Percentiles rank a stretch among this genome's conserved stretches.
Evolutionary conservation across 2,797 vertebrate genomes (phyloP).

Genomic region (Chanos chanos): DNA sequence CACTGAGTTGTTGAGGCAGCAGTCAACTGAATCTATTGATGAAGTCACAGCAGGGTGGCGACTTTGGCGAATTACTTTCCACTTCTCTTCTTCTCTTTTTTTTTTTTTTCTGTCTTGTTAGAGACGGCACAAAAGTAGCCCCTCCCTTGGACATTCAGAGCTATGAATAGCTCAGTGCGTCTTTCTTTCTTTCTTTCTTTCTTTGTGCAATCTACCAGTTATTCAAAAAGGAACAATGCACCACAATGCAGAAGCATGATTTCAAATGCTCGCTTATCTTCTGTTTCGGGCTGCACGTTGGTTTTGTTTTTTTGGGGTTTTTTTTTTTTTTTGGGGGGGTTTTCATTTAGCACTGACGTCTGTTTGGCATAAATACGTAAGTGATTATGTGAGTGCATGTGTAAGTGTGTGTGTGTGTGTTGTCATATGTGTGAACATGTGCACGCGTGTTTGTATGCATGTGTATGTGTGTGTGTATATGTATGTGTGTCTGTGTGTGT

Average conservation of each 20-base stretch:
- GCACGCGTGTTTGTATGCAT: constrained; percentile 4
- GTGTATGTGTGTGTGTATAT: constrained; percentile 3
- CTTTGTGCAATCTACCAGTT: constrained; percentile 11
- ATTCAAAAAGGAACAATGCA: constrained; percentile 25
- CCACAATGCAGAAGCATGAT: constrained; percentile 1
- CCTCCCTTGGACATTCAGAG: constrained; percentile 6
- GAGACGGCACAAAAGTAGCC: constrained; percentile 21
- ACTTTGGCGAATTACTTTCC: constrained; percentile 5
- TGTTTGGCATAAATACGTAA: neutral
- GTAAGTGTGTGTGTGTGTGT: too few species aligned
- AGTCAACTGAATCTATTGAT: constrained; percentile 4
- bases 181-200: too few species aligned
- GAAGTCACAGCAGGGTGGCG: constrained; percentile 13
- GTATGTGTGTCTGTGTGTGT: constrained; percentile 19
- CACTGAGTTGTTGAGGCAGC: neutral
- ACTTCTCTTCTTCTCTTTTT: constrained; percentile 5
- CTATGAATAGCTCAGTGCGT: neutral
- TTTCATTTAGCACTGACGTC: neutral
- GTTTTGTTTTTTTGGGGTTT: constrained; percentile 14
- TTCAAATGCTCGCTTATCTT: constrained; percentile 21
- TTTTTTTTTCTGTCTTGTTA: constrained; percentile 23
- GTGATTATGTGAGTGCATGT: constrained; percentile 4
- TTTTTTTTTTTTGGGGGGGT: constrained; percentile 12
- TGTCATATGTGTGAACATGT: too few species aligned
- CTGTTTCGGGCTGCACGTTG: constrained; percentile 1